Base-by-base conservation (phyloP, 2,888 invertebrate species). In the Acrobeloides nanus region DNA sequence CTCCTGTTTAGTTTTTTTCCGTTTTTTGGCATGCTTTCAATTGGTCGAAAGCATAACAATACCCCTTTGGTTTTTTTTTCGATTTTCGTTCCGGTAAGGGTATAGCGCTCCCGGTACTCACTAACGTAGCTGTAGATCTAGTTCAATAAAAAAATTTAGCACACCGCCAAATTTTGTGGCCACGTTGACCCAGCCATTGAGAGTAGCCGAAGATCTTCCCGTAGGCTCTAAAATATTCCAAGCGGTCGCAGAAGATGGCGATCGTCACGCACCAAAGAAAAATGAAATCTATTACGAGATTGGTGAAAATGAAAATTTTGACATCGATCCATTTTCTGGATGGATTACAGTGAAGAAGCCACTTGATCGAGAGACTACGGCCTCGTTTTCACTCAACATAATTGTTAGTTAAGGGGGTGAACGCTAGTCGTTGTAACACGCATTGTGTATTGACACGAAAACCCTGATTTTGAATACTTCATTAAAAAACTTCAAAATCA, bases 111-210 rank as follows among this genome's bases (percentile, higher is more conserved):
- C 27, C 2, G 46, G n/a, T n/a, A n/a, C n/a, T n/a, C n/a, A n/a
- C n/a, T n/a, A n/a, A n/a, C n/a, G n/a, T n/a, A n/a, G n/a, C n/a
- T n/a, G n/a, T n/a, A n/a, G n/a, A n/a, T n/a, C n/a, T n/a, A n/a
- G n/a, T n/a, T n/a, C n/a, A n/a, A n/a, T n/a, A n/a, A n/a, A 46
- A 17, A 27, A 45, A 45, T 23, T 23, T 25, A 48, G 47, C 20
- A 25, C 46, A 12, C 46, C 46, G n/a, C 47, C 46, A n/a, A 23
- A 21, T 23, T 45, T 46, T 45, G 18, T 45, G 24, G 47, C 46
- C n/a, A 23, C 20, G n/a, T 20, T 46, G 20, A 20, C 15, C 6
- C 25, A 25, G 7, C 47, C 46, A 1, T 18, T 45, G 12, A 2
- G 17, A 48, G 8, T 45, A 20, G 25, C 29, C 15, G 46, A 45